phyloP scores from a whole-genome alignment of 2,113 vertebrate genomes.

The Carassius carassius region DNA sequence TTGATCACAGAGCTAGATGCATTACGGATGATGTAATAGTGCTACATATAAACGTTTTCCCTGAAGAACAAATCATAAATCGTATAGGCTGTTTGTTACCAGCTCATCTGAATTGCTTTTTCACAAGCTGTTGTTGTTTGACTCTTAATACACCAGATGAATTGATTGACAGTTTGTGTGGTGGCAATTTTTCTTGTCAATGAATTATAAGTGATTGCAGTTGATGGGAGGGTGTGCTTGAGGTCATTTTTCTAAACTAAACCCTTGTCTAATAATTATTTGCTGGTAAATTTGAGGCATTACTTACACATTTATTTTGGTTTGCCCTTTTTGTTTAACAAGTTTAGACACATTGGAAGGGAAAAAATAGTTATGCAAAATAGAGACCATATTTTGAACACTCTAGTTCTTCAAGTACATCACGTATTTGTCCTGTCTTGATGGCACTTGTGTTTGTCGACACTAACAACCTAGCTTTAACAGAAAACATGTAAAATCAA shows the following conservation, averaged over 20 bases:
- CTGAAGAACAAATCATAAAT: constrained; percentile 2
- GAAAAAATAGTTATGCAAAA: background rate
- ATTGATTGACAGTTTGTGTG: constrained; percentile 8
- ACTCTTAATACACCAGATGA: constrained; percentile 7
- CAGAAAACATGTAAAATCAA: background rate
- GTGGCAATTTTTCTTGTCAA: constrained; percentile 20
- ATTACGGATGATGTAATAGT: constrained; percentile 12
- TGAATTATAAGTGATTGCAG: constrained; percentile 22
- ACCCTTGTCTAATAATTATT: background rate
- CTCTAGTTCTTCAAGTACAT: background rate
- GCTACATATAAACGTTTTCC: constrained; percentile 3
- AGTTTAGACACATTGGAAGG: too few species aligned
- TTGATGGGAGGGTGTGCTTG: constrained; percentile 7
- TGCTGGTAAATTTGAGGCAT: background rate
- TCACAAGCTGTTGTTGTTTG: background rate
- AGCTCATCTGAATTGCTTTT: background rate
- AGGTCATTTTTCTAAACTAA: constrained; percentile 10
- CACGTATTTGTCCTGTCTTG: background rate
- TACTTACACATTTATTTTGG: background rate
- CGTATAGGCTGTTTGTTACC: background rate
- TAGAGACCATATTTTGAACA: background rate
- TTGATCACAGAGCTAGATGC: constrained; percentile 15
- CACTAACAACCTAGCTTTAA: background rate
- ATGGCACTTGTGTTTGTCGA: background rate
- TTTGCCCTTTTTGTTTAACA: background rate